Evolutionary conservation across 2,888 invertebrate genomes (phyloP), one percentile per base, ranked within the genome.

Genomic region (Epiblema foenella): DNA sequence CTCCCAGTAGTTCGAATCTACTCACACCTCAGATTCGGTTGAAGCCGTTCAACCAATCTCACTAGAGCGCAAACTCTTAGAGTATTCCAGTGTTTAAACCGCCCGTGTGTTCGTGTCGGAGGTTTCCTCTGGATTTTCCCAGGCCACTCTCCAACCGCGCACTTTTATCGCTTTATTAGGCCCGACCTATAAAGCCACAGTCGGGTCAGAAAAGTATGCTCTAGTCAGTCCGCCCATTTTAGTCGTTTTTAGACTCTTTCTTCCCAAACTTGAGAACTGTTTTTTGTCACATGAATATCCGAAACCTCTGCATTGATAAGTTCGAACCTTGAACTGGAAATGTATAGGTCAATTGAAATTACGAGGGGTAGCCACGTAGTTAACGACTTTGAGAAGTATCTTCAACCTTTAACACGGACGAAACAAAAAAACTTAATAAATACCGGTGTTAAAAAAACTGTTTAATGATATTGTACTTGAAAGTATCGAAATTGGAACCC

Each of bases 361-460:
- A 39, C 51, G 24, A 24, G 52, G 51, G 37, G 63, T 52, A 29
- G 62, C 62, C 51, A 63, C 62, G 29, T 52, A 54, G 39, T 64
- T 64, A 64, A 52, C 20, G 39, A 52, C 37, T 63, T 63, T 17
- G 12, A 20, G 39, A 39, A 64, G 52, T 39, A n/a, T 52, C 51
- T 52, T 63, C 20, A 51, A 63, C 18, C 15, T 24, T 17, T 49
- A 18, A 17, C 15, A 39, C 18, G 17, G 42, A 46, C 18, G 37
- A 51, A 37, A 54, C 52, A 20, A 52, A 62, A 1, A 9, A 29
- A 11, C 12, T 33, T 12, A 17, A 8, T 33, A 33, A 62, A 17
- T 10, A 62, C 60, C 46, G 60, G 10, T 24, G n/a, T 9, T 46
- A 42, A 59, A 11, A n/a, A 60, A 46, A 17, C 29, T 49, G 29